Evolutionary conservation across 2,797 vertebrate genomes (phyloP).

Genomic region (Lindbergichthys nudifrons): DNA sequence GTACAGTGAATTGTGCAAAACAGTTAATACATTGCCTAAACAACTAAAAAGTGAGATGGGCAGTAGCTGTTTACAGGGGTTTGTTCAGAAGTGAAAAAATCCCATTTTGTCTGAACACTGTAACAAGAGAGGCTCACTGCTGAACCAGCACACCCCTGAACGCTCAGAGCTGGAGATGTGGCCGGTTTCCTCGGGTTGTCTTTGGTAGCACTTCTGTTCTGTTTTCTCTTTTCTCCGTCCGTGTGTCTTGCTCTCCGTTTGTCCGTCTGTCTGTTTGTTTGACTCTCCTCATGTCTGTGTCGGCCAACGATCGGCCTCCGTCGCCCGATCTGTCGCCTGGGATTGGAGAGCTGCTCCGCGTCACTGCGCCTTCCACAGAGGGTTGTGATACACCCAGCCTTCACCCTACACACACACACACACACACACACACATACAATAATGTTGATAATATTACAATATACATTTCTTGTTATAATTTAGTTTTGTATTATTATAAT

Average conservation of each 20-base stretch:
- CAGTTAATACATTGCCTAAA: conserved; percentile 43
- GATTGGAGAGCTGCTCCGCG: conserved; percentile 49
- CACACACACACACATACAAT: too few species aligned
- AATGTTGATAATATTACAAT: too few species aligned
- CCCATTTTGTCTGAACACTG: not conserved
- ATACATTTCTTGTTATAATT: too few species aligned
- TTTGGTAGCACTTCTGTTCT: conserved; percentile 51
- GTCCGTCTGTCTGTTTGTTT: not conserved
- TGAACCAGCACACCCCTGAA: conserved; percentile 8
- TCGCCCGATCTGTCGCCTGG: conserved; percentile 26
- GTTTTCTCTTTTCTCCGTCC: not conserved
- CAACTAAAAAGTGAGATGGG: conserved; percentile 12
- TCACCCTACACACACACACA: conserved; percentile 79
- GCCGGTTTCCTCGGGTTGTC: conserved; percentile 8
- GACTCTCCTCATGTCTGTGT: not conserved
- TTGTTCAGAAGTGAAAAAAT: conserved; percentile 10
- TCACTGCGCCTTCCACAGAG: conserved; percentile 92
- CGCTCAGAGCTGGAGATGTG: not conserved
- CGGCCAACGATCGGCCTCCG: conserved; percentile 29
- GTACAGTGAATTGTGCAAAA: conserved; percentile 50
- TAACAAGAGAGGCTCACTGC: conserved; percentile 7
- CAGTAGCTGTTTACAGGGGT: conserved; percentile 9
- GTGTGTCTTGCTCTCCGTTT: not conserved
- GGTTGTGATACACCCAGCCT: conserved; percentile 91
- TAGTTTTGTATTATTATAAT: too few species aligned